phyloP scores from a whole-genome alignment of 37 sponge, comb jelly and placozoan species.

The Chondrosia reniformis region DNA sequence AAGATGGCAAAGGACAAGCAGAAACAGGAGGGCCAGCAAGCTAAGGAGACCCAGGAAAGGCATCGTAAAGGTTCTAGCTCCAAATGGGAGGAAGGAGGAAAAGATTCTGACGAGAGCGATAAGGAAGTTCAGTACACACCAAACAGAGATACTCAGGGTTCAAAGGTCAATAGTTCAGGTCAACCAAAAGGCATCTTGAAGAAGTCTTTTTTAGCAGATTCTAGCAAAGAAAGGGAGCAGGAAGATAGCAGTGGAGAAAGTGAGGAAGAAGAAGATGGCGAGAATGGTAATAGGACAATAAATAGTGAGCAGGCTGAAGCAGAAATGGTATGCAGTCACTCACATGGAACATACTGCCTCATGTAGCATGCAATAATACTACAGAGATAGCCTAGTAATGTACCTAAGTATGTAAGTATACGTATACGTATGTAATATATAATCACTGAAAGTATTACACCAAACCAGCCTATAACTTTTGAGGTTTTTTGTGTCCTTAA shows the following conservation, averaged over 20 bases:
- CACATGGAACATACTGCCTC: not conserved
- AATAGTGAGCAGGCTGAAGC: not conserved
- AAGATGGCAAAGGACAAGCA: conserved; percentile 9
- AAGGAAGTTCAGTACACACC: not conserved
- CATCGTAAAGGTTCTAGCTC: not conserved
- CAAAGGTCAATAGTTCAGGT: not conserved
- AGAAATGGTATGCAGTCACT: not conserved
- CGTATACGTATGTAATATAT: not conserved
- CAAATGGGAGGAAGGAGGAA: not conserved
- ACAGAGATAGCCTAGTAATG: not conserved
- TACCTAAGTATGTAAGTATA: not conserved
- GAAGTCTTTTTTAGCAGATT: not conserved
- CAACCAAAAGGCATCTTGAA: conserved; percentile 13
- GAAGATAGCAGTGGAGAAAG: not conserved
- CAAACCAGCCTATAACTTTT: too few relatives aligned
- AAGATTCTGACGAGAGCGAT: not conserved
- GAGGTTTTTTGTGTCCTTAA: too few relatives aligned
- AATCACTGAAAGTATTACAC: not conserved
- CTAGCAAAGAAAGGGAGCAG: not conserved
- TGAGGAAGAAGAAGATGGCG: not conserved
- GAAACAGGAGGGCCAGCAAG: conserved; percentile 5
- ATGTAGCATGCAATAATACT: not conserved
- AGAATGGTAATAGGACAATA: not conserved
- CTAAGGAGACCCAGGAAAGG: not conserved
- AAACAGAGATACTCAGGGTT: not conserved